A percentile compares a stretch with the other conserved stretches of the same genome.
These are phyloP conservation scores for Delia radicum DNA, from an alignment of 1,140 invertebrate species.

Conservation along the genomic window DNA sequence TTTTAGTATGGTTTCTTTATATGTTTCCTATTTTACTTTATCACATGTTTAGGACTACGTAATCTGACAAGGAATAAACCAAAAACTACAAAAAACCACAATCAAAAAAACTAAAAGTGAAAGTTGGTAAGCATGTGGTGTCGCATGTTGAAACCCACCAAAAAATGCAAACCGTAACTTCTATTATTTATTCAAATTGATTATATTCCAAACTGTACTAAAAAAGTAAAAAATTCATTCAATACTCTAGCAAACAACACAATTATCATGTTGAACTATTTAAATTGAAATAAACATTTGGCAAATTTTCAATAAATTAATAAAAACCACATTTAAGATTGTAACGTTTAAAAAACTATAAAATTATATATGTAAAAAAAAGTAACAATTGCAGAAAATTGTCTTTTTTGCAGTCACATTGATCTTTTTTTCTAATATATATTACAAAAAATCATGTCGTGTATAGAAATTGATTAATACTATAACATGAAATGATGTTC, in stretches of 20 bases:
- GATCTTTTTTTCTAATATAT: too few species aligned
- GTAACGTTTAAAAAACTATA: too few species aligned
- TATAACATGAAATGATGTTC: background rate
- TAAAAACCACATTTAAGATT: too few species aligned
- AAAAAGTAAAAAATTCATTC: background rate
- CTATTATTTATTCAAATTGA: too few species aligned
- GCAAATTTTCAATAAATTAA: background rate
- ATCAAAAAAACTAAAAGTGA: background rate
- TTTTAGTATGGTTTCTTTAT: too few species aligned
- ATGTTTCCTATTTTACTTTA: background rate
- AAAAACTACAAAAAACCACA: background rate
- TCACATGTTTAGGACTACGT: background rate
- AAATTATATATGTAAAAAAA: background rate
- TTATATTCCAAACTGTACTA: too few species aligned
- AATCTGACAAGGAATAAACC: background rate
- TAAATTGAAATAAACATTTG: background rate
- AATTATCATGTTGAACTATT: conserved; percentile 10
- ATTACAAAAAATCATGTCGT: background rate
- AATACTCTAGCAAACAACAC: conserved; percentile 3
- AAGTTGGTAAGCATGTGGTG: background rate
- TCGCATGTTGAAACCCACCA: background rate
- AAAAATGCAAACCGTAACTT: background rate
- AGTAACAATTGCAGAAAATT: background rate
- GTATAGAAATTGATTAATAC: background rate
- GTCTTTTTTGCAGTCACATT: too few species aligned